phyloP scores from a whole-genome alignment of 2,888 invertebrate species.

The Plemyria rubiginata region DNA sequence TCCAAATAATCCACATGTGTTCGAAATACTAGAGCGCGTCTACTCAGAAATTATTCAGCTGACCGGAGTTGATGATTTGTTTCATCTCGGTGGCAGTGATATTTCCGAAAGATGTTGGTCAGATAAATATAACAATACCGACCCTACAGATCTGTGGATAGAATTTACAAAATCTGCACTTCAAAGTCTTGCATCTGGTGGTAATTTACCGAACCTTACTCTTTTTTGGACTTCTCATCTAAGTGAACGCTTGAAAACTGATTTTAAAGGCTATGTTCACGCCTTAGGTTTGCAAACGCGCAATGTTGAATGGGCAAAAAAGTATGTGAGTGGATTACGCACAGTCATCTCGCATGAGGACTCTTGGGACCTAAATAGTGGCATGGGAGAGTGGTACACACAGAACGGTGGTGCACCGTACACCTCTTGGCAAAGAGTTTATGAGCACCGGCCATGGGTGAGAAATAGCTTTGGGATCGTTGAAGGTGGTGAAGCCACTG shows the following conservation, averaged over 20 bases:
- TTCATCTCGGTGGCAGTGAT: constrained; percentile 91
- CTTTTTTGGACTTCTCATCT: constrained; percentile 64
- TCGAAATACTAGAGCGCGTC: constrained; percentile 87
- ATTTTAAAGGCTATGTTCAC: constrained; percentile 55
- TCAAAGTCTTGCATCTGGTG: constrained; percentile 81
- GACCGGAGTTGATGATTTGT: constrained; percentile 90
- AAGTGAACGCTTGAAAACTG: constrained; percentile 56
- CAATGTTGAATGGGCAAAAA: constrained; percentile 87
- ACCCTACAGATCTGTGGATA: constrained; percentile 89
- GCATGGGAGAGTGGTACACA: constrained; percentile 91
- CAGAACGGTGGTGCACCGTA: constrained; percentile 91
- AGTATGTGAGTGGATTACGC: constrained; percentile 83
- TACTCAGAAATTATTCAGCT: constrained; percentile 90
- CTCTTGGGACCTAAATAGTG: constrained; percentile 93
- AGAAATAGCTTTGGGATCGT: constrained; percentile 65
- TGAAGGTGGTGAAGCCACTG: constrained; percentile 91
- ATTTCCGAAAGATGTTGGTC: constrained; percentile 90
- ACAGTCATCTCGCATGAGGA: constrained; percentile 92
- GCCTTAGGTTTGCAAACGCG: constrained; percentile 77
- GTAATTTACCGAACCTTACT: constrained; percentile 60
- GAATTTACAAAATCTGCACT: constrained; percentile 87
- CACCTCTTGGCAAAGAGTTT: constrained; percentile 93
- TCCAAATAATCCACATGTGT: constrained; percentile 89
- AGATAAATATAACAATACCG: constrained; percentile 85
- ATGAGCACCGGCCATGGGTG: constrained; percentile 90